Evolutionary conservation across 2,888 invertebrate genomes (phyloP), one percentile per base, ranked within the genome.

Genomic region (Hemaris fuciformis): DNA sequence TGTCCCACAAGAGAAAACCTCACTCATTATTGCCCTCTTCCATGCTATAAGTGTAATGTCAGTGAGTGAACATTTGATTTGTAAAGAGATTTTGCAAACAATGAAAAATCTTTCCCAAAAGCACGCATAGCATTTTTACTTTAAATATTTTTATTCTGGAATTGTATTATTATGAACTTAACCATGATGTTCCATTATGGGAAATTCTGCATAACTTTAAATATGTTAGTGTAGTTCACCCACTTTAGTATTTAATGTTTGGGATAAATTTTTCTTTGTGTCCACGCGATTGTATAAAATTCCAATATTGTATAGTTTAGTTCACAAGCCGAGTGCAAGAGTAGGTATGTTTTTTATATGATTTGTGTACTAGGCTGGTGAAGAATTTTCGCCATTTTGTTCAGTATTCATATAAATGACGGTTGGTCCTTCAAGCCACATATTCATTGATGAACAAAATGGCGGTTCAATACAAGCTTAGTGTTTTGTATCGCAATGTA

Each of bases 281-380:
- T 10, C 31, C 27, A 53, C 27, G 53, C 31, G 53, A 15, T 27
- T 53, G 53, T 53, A 27, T 53, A 53, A 53, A 31, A 53, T 53
- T 53, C 53, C 53, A 53, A 53, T 53, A 31, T 31, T 31, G 53
- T 48, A 48, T 48, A 48, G 48, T 53, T 53, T 53, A 53, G 53
- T 53, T 31, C 53, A 53, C 53, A 31, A 53, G 27, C 18, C 27
- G 18, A 53, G 27, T 18, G 18, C 8, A 18, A 31, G 53, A 18
- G 53, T 53, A 27, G n/a, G 48, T 48, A 25, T 48, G 38, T 53
- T 43, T 43, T 53, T 48, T 48, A 27, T 53, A 53, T 53, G 18
- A 18, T 53, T 31, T 53, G 18, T 53, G 31, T 53, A 27, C 31
- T 10, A 18, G 18, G 31, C 27, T 31, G n/a, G 53, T 31, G 10